Base-by-base conservation (phyloP, 2,888 invertebrate genomes). In the Caenorhabditis angaria region DNA sequence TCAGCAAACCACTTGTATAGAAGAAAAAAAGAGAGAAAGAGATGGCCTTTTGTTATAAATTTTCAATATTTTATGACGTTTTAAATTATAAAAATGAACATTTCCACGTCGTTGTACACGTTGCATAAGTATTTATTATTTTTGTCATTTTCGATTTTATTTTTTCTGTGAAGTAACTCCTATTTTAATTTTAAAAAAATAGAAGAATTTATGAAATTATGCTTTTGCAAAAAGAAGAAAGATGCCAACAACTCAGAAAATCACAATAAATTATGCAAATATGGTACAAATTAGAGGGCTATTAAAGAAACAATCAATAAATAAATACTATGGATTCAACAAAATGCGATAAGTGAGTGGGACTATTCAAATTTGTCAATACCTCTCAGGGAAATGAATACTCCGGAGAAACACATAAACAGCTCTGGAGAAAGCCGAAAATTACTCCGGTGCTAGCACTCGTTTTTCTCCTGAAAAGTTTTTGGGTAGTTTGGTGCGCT, bases 211-310 rank as follows among this genome's bases (percentile, higher is more conserved):
- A 32, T 12, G 12, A 32, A 32, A 8, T 32, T 18, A 41, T 41
- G 41, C 12, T 22, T 20, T 22, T 22, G 51, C n/a, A 51, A 51
- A 12, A 41, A 41, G 18, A 41, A 14, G 41, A 41, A 41, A 41
- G 41, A 41, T 41, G 41, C 41, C 41, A 54, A 54, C 18, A 54
- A 22, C 54, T 12, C 54, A 18, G 27, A 27, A 27, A 14, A 25
- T 25, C 12, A n/a, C 24, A 27, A 54, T 54, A 54, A 27, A 54
- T 54, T 54, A 54, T 54, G 54, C 54, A 27, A 54, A 41, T 41
- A 41, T 41, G 10, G 27, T 54, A 54, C 54, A 54, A 27, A 54
- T 27, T 18, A 14, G n/a, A 48, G 4, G n/a, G 51, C 51, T 51
- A n/a, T 18, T 18, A 41, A 18, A 51, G 6, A 51, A 51, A 20